phyloP scores from a whole-genome alignment of 2,888 invertebrate species.

The Leucophenga maculata region DNA sequence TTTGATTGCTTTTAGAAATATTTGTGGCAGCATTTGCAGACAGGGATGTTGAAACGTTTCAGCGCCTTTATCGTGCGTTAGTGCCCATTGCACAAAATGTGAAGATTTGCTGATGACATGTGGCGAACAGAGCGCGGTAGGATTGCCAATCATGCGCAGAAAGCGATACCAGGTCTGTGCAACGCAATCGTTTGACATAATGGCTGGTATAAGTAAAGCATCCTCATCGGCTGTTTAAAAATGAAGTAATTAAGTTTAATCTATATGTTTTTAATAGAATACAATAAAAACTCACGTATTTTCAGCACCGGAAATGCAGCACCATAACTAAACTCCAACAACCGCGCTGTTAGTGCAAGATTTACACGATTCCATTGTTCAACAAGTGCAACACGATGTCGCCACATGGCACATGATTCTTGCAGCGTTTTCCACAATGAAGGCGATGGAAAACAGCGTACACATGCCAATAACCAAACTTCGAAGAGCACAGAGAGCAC shows the following conservation, averaged over 20 bases:
- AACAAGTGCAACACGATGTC: slow-evolving; percentile 92
- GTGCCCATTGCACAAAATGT: slow-evolving; percentile 83
- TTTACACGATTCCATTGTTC: slow-evolving; percentile 97
- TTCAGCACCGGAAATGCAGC: slow-evolving; percentile 86
- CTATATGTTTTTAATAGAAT: background rate
- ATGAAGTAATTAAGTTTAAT: background rate
- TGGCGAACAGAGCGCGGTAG: slow-evolving; percentile 91
- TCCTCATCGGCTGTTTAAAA: slow-evolving; percentile 89
- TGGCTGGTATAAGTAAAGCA: slow-evolving; percentile 82
- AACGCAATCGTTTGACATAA: slow-evolving; percentile 91
- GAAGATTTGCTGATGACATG: slow-evolving; percentile 81
- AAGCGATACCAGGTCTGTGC: slow-evolving; percentile 97
- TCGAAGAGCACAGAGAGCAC: slow-evolving; percentile 95
- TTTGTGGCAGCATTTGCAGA: slow-evolving; percentile 85
- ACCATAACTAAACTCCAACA: slow-evolving; percentile 91
- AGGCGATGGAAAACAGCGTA: slow-evolving; percentile 92
- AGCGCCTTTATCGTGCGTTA: slow-evolving; percentile 80
- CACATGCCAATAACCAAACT: slow-evolving; percentile 78
- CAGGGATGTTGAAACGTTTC: slow-evolving; percentile 95
- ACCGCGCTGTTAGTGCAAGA: slow-evolving; percentile 86
- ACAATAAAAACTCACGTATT: slow-evolving; percentile 76
- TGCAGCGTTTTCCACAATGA: slow-evolving; percentile 95
- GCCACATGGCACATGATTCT: slow-evolving; percentile 93
- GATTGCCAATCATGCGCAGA: slow-evolving; percentile 94
- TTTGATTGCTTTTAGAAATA: slow-evolving; percentile 94